Base-by-base conservation (phyloP, 1,140 invertebrate species). In the Sarcophaga bullata region DNA sequence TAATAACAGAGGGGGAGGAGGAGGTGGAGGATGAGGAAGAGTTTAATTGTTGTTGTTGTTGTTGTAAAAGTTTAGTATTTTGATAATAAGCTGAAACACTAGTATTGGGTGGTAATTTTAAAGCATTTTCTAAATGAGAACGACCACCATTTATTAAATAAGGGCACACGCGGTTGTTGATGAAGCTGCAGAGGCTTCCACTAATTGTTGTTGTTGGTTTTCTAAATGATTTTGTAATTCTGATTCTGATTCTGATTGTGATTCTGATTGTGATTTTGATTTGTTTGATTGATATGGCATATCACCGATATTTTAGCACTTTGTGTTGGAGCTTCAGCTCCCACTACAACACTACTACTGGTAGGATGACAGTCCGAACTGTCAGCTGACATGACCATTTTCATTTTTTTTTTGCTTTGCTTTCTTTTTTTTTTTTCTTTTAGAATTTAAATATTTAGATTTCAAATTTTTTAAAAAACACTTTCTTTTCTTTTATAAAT, bases 341-440 rank as follows among this genome's bases (percentile, higher is more conserved):
- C 84, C 84, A 83, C 80, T 73, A 58, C n/a, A 13, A 72, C 84
- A 80, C 49, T n/a, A n/a, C 85, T 86, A 82, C 86, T 86, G 54
- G 84, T 84, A 47, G 86, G 84, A 84, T 85, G 86, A 84, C 86
- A 86, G 85, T 87, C 87, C 73, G 89, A 90, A 86, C 89, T 90
- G 85, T 90, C 89, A 80, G 89, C 89, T 82, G 89, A 90, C 89
- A 90, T 90, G 19, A 90, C 84, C 89, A 90, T 90, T 88, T 85
- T 84, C 73, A 82, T 80, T 48, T 54, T 84, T 37, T 37, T 37
- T 37, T 37, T 4, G 1, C 47, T 76, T 37, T 76, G 9, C 15
- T 76, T 76, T 11, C 15, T 47, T n/a, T 50, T 72, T 2, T 72
- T 72, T n/a, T n/a, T n/a, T n/a, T n/a, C n/a, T n/a, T 37, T 37